Base-by-base conservation (phyloP, 1,140 invertebrate genomes). In the Cataglyphis hispanica region DNA sequence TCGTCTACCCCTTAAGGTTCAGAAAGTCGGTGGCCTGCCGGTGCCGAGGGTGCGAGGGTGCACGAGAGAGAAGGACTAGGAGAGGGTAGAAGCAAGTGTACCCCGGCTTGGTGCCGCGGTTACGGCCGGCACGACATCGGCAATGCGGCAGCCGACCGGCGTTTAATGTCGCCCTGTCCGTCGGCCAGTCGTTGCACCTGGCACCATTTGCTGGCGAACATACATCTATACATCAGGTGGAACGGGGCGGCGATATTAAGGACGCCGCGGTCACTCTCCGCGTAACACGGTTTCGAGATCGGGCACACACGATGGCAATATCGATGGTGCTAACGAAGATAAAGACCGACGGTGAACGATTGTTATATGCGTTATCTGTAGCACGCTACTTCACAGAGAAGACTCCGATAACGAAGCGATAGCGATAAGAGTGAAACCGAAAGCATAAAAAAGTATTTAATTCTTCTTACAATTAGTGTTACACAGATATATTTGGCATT, bases 41-140 rank as follows among this genome's bases (percentile, higher is more conserved):
- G 46, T 74, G 27, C 31, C 61, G 43, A 13, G 11, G 43, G 7
- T 25, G 37, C 75, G 84, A 88, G 70, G 87, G 87, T 89, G 84
- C 76, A 89, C 76, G 67, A 72, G 76, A 50, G 84, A 22, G 63
- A n/a, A 31, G 25, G 84, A 67, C 13, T 25, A 27, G 60, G 61
- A 74, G 58, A 16, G 69, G 53, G 56, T 58, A 7, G 53, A 84
- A 84, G 87, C 84, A 43, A 43, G 86, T 64, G 88, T 90, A 87
- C 85, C 80, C 75, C 78, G 27, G 27, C 84, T 43, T 43, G 40
- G 87, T 87, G 86, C 89, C 74, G 89, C 87, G 87, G 90, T 92
- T 92, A 90, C 87, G 86, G 72, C 84, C 89, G 88, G 87, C 92
- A 93, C 92, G 93, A 93, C 91, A 94, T 93, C 93, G 88, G 93